Evolutionary conservation across 2,888 invertebrate genomes (phyloP), one percentile per base, ranked within the genome.

Genomic region (Merodon equestris): DNA sequence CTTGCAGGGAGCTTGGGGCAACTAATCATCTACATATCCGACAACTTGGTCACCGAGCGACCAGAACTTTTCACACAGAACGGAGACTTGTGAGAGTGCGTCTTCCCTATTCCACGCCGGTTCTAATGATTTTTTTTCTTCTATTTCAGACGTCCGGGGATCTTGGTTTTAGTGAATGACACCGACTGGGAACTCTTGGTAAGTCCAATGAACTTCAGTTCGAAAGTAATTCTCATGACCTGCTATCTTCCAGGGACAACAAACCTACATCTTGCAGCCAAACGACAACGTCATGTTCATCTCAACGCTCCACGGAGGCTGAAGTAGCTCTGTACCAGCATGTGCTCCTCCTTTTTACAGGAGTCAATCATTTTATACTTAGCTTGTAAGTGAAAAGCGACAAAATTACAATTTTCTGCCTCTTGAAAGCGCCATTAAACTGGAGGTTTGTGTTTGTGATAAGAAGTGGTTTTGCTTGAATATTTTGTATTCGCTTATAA

Each of bases 121-220:
- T 70, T 81, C 89, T 10, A 13, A 14, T 50, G 1, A 19, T 13
- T 1, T 17, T 58, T 50, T 12, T 38, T 0, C 13, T 57, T 27
- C 0, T 1, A 0, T 81, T 84, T 54, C 45, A 89, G 89, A 0
- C 86, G 98, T 53, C 97, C 98, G 0, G 98, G 98, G 1, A 98
- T 99, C 76, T 89, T 99, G 53, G 97, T 99, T 0, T 89, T 99
- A 1, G 92, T 99, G 9, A 99, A 99, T 86, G 98, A 99, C 84
- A 92, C 95, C 0, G 99, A 99, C 86, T 99, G 98, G 98, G 98
- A 99, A 88, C 89, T 99, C 13, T 87, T 93, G 88, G 89, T 88
- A 90, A 90, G 90, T 81, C 14, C n/a, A n/a, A 27, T 27, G 27
- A 27, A n/a, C n/a, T n/a, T n/a, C n/a, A n/a, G n/a, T n/a, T n/a